These are phyloP conservation scores for Enteromius treurensis DNA, from an alignment of 2,797 vertebrate genomes.

Conservation along the genomic window DNA sequence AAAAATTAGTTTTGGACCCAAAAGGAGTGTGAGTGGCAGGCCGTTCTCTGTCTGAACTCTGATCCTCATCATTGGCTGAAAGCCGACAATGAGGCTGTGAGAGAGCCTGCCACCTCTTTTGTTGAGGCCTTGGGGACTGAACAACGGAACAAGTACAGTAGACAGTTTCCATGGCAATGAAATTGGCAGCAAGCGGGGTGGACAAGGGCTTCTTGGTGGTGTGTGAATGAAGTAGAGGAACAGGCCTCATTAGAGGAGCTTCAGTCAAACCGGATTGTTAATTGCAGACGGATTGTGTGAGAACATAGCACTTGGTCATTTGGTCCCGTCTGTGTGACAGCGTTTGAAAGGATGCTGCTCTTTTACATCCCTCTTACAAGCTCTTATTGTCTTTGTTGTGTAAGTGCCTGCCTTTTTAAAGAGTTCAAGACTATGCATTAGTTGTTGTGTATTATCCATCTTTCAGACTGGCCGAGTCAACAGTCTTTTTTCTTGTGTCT, in stretches of 20 bases:
- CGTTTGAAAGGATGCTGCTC: conserved; percentile 22
- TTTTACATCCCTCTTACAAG: conserved; percentile 10
- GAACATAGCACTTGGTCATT: conserved; percentile 28
- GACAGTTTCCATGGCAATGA: conserved; percentile 72
- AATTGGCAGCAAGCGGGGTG: conserved; percentile 59
- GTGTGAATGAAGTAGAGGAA: conserved; percentile 59
- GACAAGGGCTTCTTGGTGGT: conserved; percentile 60
- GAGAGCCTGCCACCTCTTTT: conserved; percentile 61
- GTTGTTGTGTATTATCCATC: conserved; percentile 16
- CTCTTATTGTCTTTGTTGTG: conserved; percentile 25
- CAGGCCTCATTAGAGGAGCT: conserved; percentile 66
- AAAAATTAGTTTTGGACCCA: background rate
- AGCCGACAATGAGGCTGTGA: conserved; percentile 33
- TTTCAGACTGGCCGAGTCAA: conserved; percentile 47
- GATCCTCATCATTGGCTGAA: conserved; percentile 33
- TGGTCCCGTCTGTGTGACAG: background rate
- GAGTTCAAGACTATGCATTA: conserved; percentile 16
- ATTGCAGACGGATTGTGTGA: conserved; percentile 67
- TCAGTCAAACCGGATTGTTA: conserved; percentile 67
- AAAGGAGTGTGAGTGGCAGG: background rate
- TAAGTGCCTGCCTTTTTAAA: conserved; percentile 16
- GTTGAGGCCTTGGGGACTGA: conserved; percentile 51
- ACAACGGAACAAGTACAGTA: conserved; percentile 58
- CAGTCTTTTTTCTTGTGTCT: conserved; percentile 54
- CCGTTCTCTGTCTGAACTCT: conserved; percentile 10